A percentile compares a stretch with the other conserved stretches of the same genome.
Evolutionary conservation across 2,113 vertebrate genomes (phyloP).

Genomic region (Perccottus glenii): DNA sequence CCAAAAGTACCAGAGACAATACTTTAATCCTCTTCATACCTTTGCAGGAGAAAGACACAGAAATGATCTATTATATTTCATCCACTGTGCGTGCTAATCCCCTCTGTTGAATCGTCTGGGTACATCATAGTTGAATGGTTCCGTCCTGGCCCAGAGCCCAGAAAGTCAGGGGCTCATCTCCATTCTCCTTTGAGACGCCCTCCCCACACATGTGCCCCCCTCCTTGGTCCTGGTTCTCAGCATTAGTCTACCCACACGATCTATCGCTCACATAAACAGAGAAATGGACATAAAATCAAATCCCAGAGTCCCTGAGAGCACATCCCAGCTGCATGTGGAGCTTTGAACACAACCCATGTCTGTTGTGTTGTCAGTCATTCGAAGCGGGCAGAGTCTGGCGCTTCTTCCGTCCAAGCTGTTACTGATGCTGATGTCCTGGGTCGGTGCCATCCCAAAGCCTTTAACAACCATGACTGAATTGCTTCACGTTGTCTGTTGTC

Average conservation of each 20-base stretch:
- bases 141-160: slow-evolving; percentile 55
- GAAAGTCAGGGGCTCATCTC: slow-evolving; percentile 65
- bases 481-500: slow-evolving; percentile 8
- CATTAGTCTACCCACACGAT: slow-evolving; percentile 9
- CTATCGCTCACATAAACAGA: slow-evolving; percentile 13
- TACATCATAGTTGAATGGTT: slow-evolving; percentile 63
- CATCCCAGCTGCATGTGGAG: slow-evolving; percentile 28
- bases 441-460: slow-evolving; percentile 40
- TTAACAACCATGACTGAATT: slow-evolving; percentile 15
- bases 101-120: slow-evolving; percentile 44
- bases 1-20: slow-evolving; percentile 51
- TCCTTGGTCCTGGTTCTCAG: slow-evolving; percentile 12
- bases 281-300: slow-evolving; percentile 14
- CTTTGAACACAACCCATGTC: slow-evolving; percentile 44
- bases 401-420: slow-evolving; percentile 58
- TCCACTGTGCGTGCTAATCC: no score
- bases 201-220: slow-evolving; percentile 11
- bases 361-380: slow-evolving; percentile 37
- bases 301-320: slow-evolving; percentile 4
- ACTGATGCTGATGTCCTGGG: slow-evolving; percentile 48
- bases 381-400: slow-evolving; percentile 39
- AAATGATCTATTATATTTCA: slow-evolving; percentile 60
- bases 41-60: slow-evolving; percentile 35
- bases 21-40: slow-evolving; percentile 61
- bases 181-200: slow-evolving; percentile 36